Percentiles rank a stretch among this genome's conserved stretches.
Conservation (phyloP, 2,888 invertebrate species). For the Chaitophorus viminalis region DNA sequence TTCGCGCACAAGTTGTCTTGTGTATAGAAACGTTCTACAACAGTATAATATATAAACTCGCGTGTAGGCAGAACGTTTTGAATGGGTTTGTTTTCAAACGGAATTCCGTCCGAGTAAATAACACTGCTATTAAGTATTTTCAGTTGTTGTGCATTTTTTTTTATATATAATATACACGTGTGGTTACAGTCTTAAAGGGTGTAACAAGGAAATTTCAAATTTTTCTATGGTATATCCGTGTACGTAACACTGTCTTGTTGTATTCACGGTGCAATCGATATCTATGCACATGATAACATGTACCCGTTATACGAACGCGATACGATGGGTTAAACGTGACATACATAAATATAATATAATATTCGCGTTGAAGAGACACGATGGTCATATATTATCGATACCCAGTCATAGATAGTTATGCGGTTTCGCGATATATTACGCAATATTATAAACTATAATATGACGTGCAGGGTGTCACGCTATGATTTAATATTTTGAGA, state of each 20-base stretch:
- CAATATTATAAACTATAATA: too few species aligned
- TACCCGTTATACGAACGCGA: not conserved
- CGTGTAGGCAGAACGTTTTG: slow-evolving; percentile 19
- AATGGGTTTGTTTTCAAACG: slow-evolving; percentile 44
- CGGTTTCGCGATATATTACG: too few species aligned
- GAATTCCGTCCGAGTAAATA: not conserved
- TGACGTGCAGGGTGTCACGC: too few species aligned
- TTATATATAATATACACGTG: too few species aligned
- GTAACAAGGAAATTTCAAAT: too few species aligned
- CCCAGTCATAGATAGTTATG: too few species aligned
- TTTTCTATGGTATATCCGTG: not conserved
- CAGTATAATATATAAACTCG: not conserved
- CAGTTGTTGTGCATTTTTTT: not conserved
- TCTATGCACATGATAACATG: not conserved
- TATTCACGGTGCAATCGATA: too few species aligned
- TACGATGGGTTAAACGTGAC: not conserved
- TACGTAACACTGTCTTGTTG: too few species aligned
- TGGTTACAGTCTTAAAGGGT: too few species aligned
- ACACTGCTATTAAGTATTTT: not conserved
- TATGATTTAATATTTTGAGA: too few species aligned
- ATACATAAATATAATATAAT: not conserved
- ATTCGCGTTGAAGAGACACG: too few species aligned
- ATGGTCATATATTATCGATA: too few species aligned
- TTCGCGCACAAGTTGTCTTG: not conserved
- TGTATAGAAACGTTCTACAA: not conserved